These are phyloP conservation scores for Okamejei kenojei DNA, from an alignment of 2,797 vertebrate genomes.

Conservation along the genomic window DNA sequence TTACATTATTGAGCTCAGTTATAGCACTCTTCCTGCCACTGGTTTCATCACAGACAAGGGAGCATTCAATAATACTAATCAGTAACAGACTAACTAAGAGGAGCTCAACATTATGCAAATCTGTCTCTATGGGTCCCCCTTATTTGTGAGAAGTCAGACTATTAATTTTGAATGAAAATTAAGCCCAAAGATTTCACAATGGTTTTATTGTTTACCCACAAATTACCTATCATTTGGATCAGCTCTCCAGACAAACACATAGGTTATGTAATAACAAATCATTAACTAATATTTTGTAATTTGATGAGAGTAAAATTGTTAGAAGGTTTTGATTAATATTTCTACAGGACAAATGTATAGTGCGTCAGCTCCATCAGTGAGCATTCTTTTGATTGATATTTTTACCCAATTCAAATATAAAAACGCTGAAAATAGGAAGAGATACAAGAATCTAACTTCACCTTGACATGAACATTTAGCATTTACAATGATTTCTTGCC, in stretches of 20 bases:
- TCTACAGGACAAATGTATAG: neutral
- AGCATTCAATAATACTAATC: neutral
- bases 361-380: neutral
- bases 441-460: neutral
- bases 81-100: neutral
- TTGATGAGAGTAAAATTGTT: neutral
- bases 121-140: neutral
- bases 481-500: neutral
- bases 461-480: neutral
- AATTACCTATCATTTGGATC: neutral
- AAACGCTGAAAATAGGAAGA: neutral
- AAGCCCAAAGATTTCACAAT: neutral
- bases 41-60: neutral
- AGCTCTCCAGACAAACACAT: neutral
- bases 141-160: neutral
- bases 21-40: neutral
- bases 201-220: neutral
- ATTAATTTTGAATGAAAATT: neutral
- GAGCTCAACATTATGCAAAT: neutral
- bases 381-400: neutral
- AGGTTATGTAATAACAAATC: neutral
- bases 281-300: neutral
- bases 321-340: conserved; percentile 1
- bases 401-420: neutral
- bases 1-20: neutral